Base-by-base conservation (phyloP, 2,888 invertebrate genomes). In the Xestoiulus laeticollis region DNA sequence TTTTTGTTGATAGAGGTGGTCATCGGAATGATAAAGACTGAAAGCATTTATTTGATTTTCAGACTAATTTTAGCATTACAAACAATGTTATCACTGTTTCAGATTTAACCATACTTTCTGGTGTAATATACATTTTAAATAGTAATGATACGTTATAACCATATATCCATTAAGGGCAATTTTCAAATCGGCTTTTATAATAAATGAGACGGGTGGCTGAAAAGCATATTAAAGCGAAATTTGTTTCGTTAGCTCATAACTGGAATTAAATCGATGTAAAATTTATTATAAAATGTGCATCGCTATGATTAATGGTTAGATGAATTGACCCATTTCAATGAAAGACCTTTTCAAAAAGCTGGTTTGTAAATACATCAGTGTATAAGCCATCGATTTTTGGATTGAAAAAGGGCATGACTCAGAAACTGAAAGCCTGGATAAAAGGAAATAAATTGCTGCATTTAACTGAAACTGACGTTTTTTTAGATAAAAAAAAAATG, bases 371-470 rank as follows among this genome's bases (percentile, higher is more conserved):
- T 59, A 59, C 53, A 59, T 59, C 53, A 59, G 53, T n/a, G 53
- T 59, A 59, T 59, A 59, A 19, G n/a, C n/a, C 19, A 59, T 59
- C 53, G 53, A 59, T 59, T 59, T 59, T 59, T 59, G 19, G n/a
- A 59, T n/a, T 16, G 6, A n/a, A 59, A 59, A 59, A 59, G 38
- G 5, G n/a, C n/a, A n/a, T n/a, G n/a, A 59, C n/a, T 48, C 48
- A 48, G 53, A 59, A 59, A 59, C n/a, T 59, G 53, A 59, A 59
- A n/a, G 53, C 53, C 6, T n/a, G 53, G 53, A 59, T 59, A n/a
- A 59, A 59, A 59, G 53, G 16, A 59, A 59, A 59, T 59, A 59
- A 59, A 59, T 59, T 59, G 53, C n/a, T n/a, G 53, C 53, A n/a
- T 59, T n/a, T n/a, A 59, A 59, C 19, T 5, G n/a, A 59, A 19